A percentile compares a stretch with the other conserved stretches of the same genome.
Evolutionary conservation across 2,113 vertebrate species (phyloP).

Genomic region (Bubalus kerabau): DNA sequence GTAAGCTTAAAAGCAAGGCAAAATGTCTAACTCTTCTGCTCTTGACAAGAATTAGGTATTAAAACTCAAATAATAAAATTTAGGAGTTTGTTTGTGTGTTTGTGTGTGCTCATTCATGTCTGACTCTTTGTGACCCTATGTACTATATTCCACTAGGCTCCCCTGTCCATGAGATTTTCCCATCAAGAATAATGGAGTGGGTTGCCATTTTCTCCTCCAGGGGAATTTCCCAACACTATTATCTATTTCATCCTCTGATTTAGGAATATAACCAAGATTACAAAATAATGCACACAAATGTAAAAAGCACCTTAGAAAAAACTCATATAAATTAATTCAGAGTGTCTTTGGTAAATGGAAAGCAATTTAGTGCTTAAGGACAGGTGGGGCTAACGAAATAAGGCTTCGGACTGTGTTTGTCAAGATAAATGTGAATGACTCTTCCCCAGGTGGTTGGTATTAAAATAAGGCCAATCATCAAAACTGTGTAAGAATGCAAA

Average conservation of each 20-base stretch:
- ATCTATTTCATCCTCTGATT: neutral
- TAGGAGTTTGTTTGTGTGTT: neutral
- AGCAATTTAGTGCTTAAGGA: neutral
- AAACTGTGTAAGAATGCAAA: neutral
- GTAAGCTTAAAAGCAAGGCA: neutral
- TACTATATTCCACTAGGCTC: neutral
- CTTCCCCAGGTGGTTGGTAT: neutral
- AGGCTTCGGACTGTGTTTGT: neutral
- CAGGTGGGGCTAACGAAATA: slow-evolving; percentile 17
- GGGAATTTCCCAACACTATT: neutral
- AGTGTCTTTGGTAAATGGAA: neutral
- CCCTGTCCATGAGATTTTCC: neutral
- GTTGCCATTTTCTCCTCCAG: neutral
- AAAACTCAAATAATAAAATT: neutral
- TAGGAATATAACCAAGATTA: neutral
- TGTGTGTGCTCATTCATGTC: neutral
- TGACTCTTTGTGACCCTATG: neutral
- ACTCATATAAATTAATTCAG: neutral
- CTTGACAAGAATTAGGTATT: neutral
- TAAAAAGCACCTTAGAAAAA: neutral
- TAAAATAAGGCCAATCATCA: slow-evolving; percentile 6
- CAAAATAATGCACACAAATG: neutral
- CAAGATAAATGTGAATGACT: neutral
- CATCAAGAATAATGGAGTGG: neutral
- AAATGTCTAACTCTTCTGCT: neutral